Evolutionary conservation across 2,797 vertebrate species (phyloP), one percentile per base, ranked within the genome.

Genomic region (Rhinichthys osculus): DNA sequence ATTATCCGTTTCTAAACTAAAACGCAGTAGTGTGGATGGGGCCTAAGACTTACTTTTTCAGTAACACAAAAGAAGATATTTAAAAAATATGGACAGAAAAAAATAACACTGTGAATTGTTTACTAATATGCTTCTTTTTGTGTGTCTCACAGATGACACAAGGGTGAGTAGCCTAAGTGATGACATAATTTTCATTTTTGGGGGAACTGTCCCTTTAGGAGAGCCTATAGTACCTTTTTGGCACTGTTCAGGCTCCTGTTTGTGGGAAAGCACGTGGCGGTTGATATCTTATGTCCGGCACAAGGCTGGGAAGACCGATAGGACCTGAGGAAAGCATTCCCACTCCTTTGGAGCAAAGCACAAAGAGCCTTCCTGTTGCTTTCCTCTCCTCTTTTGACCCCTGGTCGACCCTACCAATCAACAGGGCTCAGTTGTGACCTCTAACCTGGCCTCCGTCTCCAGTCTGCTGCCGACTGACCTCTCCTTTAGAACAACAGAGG

Each of bases 351-450:
- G 70, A 88, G 87, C 35, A 77, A 64, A 76, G 83, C 82, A 81
- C 88, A 89, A 59, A 76, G n/a, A 64, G 81, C 84, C 82, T 90
- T 89, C 90, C 88, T 88, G 89, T 87, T 89, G 88, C 81, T 82
- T 85, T 81, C 42, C 71, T 52, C 69, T 85, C 81, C 83, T 79
- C 78, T 16, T 78, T 52, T 80, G 86, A 88, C 89, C 89, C 86
- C 38, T 64, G 66, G 33, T 82, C 71, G 81, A 87, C 89, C 87
- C 81, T 66, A 77, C 80, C 77, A 82, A 89, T 89, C 90, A 89
- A 86, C 70, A 83, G 21, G 73, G 88, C 84, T 81, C 87, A 82
- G 86, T 84, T 73, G 35, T 90, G 80, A 87, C 89, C 88, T 73
- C 62, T 86, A 89, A 89, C 85, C 90, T 82, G 71, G 66, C 84